These are phyloP conservation scores for Microctonus hyperodae DNA, from an alignment of 2,888 invertebrate species.

Conservation along the genomic window DNA sequence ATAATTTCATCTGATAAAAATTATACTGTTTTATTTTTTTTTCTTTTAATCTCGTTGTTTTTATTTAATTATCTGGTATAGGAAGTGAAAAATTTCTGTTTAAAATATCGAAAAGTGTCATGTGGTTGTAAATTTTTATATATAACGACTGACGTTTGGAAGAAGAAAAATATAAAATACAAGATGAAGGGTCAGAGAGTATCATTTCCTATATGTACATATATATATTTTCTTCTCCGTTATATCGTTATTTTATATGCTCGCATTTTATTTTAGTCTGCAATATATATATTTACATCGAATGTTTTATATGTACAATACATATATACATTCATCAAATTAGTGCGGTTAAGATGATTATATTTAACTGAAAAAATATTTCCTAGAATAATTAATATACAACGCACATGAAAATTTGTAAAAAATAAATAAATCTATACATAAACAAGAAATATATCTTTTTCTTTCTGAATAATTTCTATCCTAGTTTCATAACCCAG, in stretches of 20 bases:
- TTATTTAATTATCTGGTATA: too few species aligned
- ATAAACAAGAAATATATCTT: neutral
- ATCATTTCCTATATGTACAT: too few species aligned
- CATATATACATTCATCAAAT: too few species aligned
- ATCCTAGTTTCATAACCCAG: neutral
- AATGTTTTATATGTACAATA: conserved; percentile 34
- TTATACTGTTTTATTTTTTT: too few species aligned
- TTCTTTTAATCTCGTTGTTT: too few species aligned
- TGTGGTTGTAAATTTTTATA: too few species aligned
- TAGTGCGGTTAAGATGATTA: conserved; percentile 20
- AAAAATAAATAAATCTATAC: neutral
- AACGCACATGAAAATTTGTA: neutral
- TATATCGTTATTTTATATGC: neutral
- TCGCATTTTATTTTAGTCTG: conserved; percentile 9
- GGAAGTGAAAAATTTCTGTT: too few species aligned
- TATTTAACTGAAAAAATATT: conserved; percentile 13
- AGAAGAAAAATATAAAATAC: too few species aligned
- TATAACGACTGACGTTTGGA: too few species aligned
- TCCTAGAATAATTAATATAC: neutral
- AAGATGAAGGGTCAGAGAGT: too few species aligned
- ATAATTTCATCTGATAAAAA: too few species aligned
- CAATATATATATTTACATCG: conserved; percentile 40
- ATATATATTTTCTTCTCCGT: neutral
- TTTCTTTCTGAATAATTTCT: neutral
- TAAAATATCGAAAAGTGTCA: too few species aligned